These are phyloP conservation scores for Ascaphus truei DNA, from an alignment of 2,113 vertebrate species.

Conservation along the genomic window DNA sequence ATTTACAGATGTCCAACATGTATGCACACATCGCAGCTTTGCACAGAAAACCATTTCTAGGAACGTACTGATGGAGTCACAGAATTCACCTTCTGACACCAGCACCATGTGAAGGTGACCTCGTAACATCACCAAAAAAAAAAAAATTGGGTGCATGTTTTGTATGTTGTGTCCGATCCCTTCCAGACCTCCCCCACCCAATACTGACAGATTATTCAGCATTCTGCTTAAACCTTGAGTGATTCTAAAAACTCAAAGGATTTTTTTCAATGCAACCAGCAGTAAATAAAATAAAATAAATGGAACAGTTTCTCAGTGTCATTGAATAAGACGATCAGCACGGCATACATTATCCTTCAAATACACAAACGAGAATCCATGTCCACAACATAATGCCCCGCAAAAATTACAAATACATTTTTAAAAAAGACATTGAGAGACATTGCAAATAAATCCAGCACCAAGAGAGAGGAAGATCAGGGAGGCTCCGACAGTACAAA, in stretches of 20 bases:
- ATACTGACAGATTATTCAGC: no score
- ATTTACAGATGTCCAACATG: not conserved
- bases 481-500: conserved; percentile 1
- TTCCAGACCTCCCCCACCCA: not conserved
- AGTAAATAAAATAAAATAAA: no score
- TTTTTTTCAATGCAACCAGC: no score
- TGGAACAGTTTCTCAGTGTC: no score
- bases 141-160: not conserved
- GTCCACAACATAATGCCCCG: not conserved
- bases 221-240: no score
- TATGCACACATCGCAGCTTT: not conserved
- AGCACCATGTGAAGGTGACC: conserved; percentile 2
- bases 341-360: not conserved
- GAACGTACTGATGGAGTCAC: not conserved
- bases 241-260: no score
- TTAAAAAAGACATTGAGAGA: not conserved
- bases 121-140: not conserved
- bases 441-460: not conserved
- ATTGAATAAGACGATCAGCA: not conserved
- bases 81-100: conserved; percentile 10
- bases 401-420: no score
- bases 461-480: not conserved
- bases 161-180: not conserved
- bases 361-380: not conserved
- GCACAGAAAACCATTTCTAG: not conserved